A percentile compares a stretch with the other conserved stretches of the same genome.
phyloP scores from a whole-genome alignment of 2,797 vertebrate species.

The Streptopelia turtur region DNA sequence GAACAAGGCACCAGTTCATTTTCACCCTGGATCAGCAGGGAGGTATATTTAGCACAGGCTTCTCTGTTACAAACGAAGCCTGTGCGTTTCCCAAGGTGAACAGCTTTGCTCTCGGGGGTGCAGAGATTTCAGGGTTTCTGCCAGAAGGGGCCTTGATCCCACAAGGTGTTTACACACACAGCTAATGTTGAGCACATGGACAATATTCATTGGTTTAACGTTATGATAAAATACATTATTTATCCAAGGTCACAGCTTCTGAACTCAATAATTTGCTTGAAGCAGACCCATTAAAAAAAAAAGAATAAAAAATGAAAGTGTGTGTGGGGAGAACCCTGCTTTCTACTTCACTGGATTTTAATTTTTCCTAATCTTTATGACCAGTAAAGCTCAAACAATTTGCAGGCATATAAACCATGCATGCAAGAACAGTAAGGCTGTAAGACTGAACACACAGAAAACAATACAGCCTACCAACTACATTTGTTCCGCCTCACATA shows the following conservation, averaged over 20 bases:
- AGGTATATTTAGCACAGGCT: background rate
- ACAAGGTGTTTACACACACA: background rate
- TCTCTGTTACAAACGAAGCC: background rate
- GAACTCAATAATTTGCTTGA: background rate
- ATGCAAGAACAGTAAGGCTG: background rate
- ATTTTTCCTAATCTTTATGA: constrained; percentile 31
- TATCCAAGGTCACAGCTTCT: background rate
- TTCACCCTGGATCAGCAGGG: background rate
- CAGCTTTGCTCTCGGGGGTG: background rate
- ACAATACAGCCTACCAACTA: background rate
- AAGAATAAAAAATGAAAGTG: background rate
- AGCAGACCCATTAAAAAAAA: background rate
- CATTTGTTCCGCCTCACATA: background rate
- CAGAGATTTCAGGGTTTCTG: background rate
- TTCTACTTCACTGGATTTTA: constrained; percentile 27
- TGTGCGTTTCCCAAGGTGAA: background rate
- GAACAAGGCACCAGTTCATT: background rate
- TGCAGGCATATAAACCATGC: background rate
- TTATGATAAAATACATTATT: background rate
- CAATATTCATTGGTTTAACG: background rate
- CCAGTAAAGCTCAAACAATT: constrained; percentile 15
- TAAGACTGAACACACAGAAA: background rate
- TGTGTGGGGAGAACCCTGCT: background rate
- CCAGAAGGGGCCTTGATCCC: background rate
- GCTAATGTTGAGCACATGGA: background rate